These are phyloP conservation scores for Phalacrocorax pelagicus DNA, from an alignment of 2,113 vertebrate genomes.

Conservation along the genomic window DNA sequence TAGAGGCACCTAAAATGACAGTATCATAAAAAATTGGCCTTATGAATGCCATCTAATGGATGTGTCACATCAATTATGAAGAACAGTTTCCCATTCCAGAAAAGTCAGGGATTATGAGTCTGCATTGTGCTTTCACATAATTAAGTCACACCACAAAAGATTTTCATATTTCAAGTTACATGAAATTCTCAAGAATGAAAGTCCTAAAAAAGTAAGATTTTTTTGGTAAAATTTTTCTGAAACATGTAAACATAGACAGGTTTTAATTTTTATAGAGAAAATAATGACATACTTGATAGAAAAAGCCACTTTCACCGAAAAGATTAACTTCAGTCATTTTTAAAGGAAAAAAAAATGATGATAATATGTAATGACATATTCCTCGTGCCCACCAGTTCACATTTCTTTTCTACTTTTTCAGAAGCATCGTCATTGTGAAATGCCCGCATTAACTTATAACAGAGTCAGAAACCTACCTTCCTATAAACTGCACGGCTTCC, in stretches of 20 bases:
- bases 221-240: not conserved
- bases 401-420: not conserved
- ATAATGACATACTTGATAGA: not conserved
- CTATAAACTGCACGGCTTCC: constrained; percentile 79
- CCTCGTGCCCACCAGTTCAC: not conserved
- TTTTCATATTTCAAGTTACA: not conserved
- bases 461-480: constrained; percentile 69
- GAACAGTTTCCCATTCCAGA: not conserved
- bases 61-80: not conserved
- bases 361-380: not conserved
- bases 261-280: not conserved
- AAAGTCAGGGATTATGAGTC: not conserved
- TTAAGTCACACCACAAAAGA: not conserved
- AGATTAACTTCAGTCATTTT: not conserved
- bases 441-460: not conserved
- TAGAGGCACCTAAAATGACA: not conserved
- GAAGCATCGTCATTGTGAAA: not conserved
- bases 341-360: not conserved
- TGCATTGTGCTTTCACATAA: not conserved
- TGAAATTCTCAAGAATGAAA: not conserved
- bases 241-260: not conserved
- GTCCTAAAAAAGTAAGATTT: not conserved
- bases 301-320: not conserved
- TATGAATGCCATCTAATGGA: not conserved
- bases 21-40: not conserved